Evolutionary conservation across 92 coral and sea anemone genomes (phyloP), one percentile per base, ranked within the genome.

Genomic region (Porites evermanni): DNA sequence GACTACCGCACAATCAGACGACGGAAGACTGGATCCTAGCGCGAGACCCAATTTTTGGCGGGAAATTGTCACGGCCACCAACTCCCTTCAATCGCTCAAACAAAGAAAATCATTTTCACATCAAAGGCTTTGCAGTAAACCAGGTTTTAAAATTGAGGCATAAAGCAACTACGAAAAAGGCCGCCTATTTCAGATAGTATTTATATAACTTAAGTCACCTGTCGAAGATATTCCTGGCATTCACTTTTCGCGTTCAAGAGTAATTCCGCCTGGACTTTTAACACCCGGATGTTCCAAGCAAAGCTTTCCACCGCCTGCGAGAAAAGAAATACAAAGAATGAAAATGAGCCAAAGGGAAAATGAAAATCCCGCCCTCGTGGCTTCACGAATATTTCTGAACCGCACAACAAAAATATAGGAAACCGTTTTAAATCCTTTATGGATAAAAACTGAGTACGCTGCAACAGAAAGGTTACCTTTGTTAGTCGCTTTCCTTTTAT

Each of bases 211-310:
- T 4, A 38, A 12, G 9, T 71, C 50, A 97, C 99, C 98, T 97
- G 99, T 80, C 99, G 88, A 16, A 97, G 92, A 77, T 97, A 95
- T 61, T 97, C 99, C 67, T 80, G 95, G 74, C 97, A 97, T 66
- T 97, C 99, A 47, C 89, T 91, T 61, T 89, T 92, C 17, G 99
- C 99, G 26, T 93, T 85, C 84, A 97, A 87, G 70, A 97, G 78
- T 59, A 97, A 87, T 47, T 97, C 99, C 1, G 97, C 99, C 89
- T 97, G 99, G 11, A 98, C 99, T 79, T 97, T 97, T 14, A 97
- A 88, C n/a, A 97, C 99, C 67, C 99, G 94, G 77, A 97, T 92
- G 64, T 97, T 97, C 99, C 99, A 97, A 6, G 98, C 91, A 61
- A 87, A 97, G 78, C 96, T 97, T 77, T 97, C 99, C 17, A 92